Percentiles rank a stretch among this genome's conserved stretches.
Conservation (phyloP, 2,113 vertebrate genomes). For the Geococcyx californianus region DNA sequence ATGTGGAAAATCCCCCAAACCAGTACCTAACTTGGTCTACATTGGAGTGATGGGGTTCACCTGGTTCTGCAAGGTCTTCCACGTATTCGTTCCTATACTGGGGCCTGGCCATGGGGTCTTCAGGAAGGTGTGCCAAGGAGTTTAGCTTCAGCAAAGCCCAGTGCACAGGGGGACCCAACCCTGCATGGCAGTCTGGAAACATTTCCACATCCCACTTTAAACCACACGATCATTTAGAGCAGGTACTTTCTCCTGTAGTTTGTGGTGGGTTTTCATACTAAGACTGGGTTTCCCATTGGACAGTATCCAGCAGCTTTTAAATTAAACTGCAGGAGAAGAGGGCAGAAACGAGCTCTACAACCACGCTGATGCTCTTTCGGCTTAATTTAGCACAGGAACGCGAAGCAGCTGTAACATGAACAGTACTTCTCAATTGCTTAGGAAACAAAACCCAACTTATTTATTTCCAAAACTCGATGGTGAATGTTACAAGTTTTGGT, state of each 20-base stretch:
- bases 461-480: background rate
- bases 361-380: background rate
- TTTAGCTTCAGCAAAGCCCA: background rate
- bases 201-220: background rate
- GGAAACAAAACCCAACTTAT: background rate
- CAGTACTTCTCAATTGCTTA: background rate
- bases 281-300: background rate
- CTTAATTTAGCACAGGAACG: background rate
- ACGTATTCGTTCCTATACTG: background rate
- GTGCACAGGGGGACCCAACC: fast-evolving
- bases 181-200: background rate
- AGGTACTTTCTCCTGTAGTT: background rate
- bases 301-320: background rate
- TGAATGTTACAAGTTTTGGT: background rate
- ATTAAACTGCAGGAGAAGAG: background rate
- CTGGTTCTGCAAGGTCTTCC: background rate
- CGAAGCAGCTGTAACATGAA: background rate
- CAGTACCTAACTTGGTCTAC: background rate
- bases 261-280: background rate
- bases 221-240: background rate
- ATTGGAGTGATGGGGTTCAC: background rate
- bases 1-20: background rate
- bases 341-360: background rate
- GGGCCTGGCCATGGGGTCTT: fast-evolving
- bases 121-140: background rate